These are phyloP conservation scores for Haliaeetus leucogaster DNA, from an alignment of 2,113 vertebrate species.

Conservation along the genomic window DNA sequence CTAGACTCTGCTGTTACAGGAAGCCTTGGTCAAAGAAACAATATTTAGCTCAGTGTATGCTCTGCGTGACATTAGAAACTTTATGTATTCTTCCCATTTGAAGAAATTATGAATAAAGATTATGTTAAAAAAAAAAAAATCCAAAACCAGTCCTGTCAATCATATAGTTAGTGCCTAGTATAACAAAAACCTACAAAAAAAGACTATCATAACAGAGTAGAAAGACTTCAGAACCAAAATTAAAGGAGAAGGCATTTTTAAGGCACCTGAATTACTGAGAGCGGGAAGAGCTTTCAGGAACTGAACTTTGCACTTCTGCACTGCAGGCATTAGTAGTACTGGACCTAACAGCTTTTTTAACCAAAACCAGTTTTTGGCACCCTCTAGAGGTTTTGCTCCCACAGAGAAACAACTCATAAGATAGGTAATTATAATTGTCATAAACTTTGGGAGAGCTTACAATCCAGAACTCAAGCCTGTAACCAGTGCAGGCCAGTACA, in stretches of 20 bases:
- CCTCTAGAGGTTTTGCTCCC: slow-evolving; percentile 50
- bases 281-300: not conserved
- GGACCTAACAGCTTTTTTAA: not conserved
- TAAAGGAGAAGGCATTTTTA: not conserved
- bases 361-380: slow-evolving; percentile 47
- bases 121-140: not conserved
- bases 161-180: not conserved
- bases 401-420: not conserved
- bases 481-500: not conserved
- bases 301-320: not conserved
- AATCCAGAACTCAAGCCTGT: not conserved
- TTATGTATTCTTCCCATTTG: not conserved
- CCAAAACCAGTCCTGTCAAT: not conserved
- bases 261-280: not conserved
- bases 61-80: not conserved
- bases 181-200: not conserved
- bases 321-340: not conserved
- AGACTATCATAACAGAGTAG: not conserved
- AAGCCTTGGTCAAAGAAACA: not conserved
- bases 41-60: not conserved
- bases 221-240: not conserved
- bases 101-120: not conserved
- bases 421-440: not conserved
- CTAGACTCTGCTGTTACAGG: not conserved
- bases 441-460: not conserved